These are phyloP conservation scores for Hybos culiciformis DNA, from an alignment of 2,888 invertebrate species.

Conservation along the genomic window DNA sequence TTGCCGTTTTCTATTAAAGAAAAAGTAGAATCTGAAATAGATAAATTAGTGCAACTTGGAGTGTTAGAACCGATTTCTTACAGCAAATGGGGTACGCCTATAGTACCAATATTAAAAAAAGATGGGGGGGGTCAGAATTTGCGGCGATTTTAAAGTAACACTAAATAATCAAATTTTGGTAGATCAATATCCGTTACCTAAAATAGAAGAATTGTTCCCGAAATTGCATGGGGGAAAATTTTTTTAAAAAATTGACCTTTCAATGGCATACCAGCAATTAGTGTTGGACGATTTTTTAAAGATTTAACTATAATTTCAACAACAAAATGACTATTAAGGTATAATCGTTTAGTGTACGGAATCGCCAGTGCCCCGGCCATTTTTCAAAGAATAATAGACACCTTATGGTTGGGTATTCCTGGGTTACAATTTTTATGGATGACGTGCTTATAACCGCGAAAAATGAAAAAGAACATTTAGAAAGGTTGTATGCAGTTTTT, in stretches of 20 bases:
- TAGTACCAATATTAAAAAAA: constrained; percentile 9
- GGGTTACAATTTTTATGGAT: constrained; percentile 13
- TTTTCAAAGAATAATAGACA: constrained; percentile 23
- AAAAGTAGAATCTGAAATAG: constrained; percentile 4
- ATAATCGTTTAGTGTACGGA: constrained; percentile 21
- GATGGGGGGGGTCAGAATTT: constrained; percentile 8
- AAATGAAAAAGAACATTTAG: background rate
- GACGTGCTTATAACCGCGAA: constrained; percentile 20
- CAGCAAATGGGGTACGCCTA: constrained; percentile 7
- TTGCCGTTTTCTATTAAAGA: constrained; percentile 8
- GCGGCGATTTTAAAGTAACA: constrained; percentile 7
- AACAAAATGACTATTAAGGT: constrained; percentile 13
- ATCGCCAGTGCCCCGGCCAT: constrained; percentile 25
- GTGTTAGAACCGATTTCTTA: constrained; percentile 7
- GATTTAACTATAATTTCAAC: constrained; percentile 18
- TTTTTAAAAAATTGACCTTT: constrained; percentile 26
- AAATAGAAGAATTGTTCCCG: constrained; percentile 5
- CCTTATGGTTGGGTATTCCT: constrained; percentile 16
- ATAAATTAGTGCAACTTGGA: constrained; percentile 4
- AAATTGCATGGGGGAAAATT: constrained; percentile 15
- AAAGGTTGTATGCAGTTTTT: constrained; percentile 1
- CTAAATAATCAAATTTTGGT: constrained; percentile 4
- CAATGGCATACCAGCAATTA: constrained; percentile 25
- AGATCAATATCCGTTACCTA: constrained; percentile 4
- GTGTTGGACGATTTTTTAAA: constrained; percentile 17